These are phyloP conservation scores for Papilio xuthus DNA, from an alignment of 1,140 invertebrate genomes.

Conservation along the genomic window DNA sequence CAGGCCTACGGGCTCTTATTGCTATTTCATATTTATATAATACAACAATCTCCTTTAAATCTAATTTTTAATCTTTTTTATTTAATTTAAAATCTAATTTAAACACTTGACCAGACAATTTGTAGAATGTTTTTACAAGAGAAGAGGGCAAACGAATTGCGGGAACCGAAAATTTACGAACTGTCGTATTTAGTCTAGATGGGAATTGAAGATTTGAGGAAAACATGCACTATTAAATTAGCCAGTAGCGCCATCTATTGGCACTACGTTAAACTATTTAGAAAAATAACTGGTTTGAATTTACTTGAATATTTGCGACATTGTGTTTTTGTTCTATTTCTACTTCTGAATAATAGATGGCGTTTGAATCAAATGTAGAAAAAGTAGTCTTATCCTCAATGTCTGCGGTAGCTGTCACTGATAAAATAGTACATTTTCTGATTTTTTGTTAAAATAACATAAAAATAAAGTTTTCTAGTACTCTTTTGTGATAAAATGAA, in stretches of 20 bases:
- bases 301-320: not conserved
- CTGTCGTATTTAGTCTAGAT: too few species aligned
- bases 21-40: too few species aligned
- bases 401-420: constrained; percentile 58
- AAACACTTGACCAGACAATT: too few species aligned
- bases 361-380: constrained; percentile 42
- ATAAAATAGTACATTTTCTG: constrained; percentile 52
- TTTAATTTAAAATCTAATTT: too few species aligned
- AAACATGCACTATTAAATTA: too few species aligned
- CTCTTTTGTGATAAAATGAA: constrained; percentile 9
- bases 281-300: not conserved
- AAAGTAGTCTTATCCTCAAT: constrained; percentile 40
- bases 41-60: too few species aligned
- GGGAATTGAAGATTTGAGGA: too few species aligned
- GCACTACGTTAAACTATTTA: not conserved
- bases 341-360: constrained; percentile 42
- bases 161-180: too few species aligned
- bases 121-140: too few species aligned
- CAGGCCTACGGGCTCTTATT: too few species aligned
- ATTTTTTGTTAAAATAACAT: constrained; percentile 49
- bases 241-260: constrained; percentile 1
- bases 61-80: too few species aligned
- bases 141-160: too few species aligned
- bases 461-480: constrained; percentile 3
- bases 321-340: constrained; percentile 23